These are phyloP conservation scores for Salminus brasiliensis DNA, from an alignment of 2,113 vertebrate species.

Conservation along the genomic window DNA sequence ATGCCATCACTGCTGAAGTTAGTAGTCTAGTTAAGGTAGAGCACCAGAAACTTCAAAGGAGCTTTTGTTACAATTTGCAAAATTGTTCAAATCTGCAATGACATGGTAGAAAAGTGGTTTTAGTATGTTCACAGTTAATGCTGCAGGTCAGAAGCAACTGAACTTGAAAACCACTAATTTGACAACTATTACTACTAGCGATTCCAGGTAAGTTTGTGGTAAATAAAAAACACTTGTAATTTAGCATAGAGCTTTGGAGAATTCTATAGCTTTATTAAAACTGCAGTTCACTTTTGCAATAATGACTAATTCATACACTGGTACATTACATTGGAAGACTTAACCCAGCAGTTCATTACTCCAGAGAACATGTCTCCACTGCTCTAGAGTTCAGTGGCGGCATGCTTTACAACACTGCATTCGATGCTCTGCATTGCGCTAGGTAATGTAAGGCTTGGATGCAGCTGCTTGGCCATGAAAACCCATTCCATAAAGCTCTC, in stretches of 20 bases:
- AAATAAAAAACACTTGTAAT: not conserved
- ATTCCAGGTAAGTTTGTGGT: not conserved
- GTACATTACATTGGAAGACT: not conserved
- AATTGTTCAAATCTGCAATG: not conserved
- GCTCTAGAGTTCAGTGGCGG: too few species aligned
- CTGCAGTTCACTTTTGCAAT: not conserved
- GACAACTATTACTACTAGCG: not conserved
- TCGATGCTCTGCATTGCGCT: too few species aligned
- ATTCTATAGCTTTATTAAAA: not conserved
- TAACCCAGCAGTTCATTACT: too few species aligned
- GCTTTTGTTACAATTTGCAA: too few species aligned
- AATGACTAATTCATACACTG: not conserved
- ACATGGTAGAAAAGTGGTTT: not conserved
- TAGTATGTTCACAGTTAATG: not conserved
- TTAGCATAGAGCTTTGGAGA: not conserved
- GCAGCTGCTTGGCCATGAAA: too few species aligned
- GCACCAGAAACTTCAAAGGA: not conserved
- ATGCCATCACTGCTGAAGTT: not conserved
- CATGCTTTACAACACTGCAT: too few species aligned
- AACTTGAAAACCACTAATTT: not conserved
- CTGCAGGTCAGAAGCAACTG: not conserved
- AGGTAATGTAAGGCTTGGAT: too few species aligned
- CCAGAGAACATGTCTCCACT: too few species aligned
- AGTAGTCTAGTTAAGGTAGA: slow-evolving; percentile 20
- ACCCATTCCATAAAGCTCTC: too few species aligned